These are phyloP conservation scores for Phrynocephalus versicolor DNA, from an alignment of 2,113 vertebrate genomes.

Conservation along the genomic window DNA sequence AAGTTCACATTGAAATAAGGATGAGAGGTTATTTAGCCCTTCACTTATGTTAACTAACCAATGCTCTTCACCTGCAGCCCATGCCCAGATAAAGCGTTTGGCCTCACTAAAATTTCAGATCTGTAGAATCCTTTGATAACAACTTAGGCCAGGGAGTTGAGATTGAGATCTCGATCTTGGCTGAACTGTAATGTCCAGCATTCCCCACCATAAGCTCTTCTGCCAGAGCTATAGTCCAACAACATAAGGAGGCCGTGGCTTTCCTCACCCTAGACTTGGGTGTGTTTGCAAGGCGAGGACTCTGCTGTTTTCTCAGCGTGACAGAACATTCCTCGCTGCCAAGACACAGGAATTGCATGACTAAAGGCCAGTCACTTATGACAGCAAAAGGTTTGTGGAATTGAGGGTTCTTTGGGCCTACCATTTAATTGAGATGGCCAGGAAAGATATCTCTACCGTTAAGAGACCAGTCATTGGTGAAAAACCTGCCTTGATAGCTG, in stretches of 20 bases:
- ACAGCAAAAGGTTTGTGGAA: too few species aligned
- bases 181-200: background rate
- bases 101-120: too few species aligned
- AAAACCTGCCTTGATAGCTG: background rate
- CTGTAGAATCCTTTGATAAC: background rate
- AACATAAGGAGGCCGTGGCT: background rate
- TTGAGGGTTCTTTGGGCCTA: background rate
- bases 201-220: background rate
- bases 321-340: background rate
- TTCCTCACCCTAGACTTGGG: background rate
- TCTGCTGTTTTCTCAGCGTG: background rate
- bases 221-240: background rate
- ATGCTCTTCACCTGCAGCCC: background rate
- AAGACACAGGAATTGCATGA: background rate
- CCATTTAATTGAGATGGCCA: background rate
- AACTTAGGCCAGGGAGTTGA: background rate
- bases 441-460: background rate
- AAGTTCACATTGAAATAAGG: background rate
- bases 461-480: background rate
- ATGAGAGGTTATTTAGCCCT: background rate
- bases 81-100: background rate
- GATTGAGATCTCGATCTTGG: too few species aligned
- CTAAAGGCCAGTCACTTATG: background rate
- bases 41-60: background rate
- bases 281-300: background rate